Evolutionary conservation across 2,113 vertebrate genomes (phyloP).

Genomic region (Cyanoramphus novaezelandiae): DNA sequence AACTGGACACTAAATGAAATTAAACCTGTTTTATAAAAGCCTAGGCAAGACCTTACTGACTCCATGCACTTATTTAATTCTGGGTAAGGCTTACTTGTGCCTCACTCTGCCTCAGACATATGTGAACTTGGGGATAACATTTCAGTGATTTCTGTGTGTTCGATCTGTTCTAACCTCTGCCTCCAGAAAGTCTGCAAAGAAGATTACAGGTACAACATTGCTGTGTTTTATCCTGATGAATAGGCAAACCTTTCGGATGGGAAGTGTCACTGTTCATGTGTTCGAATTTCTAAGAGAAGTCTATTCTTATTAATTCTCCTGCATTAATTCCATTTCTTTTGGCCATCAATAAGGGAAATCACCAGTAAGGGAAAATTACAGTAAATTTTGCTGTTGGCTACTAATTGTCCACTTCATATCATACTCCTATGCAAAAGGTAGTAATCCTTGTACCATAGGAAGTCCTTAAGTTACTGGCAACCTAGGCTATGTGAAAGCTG

Average conservation of each 20-base stretch:
- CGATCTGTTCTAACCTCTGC: neutral
- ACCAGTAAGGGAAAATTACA: neutral
- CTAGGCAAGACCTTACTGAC: neutral
- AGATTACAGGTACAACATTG: neutral
- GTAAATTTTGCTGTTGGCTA: neutral
- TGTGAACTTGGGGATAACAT: neutral
- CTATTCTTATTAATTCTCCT: neutral
- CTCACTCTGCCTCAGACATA: too few species aligned
- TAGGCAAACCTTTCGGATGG: neutral
- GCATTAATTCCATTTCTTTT: neutral
- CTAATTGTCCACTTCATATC: neutral
- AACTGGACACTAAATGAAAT: neutral
- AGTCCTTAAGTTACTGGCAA: neutral
- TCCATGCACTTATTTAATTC: neutral
- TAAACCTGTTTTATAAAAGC: neutral
- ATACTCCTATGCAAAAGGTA: neutral
- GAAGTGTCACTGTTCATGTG: neutral
- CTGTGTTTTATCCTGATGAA: neutral
- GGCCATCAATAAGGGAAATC: neutral
- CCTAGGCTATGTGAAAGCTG: neutral
- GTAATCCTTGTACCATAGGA: neutral
- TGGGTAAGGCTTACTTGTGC: neutral
- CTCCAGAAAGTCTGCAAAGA: neutral
- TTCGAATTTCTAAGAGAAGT: neutral
- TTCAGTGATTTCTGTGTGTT: neutral